A percentile compares a stretch with the other conserved stretches of the same genome.
phyloP scores from a whole-genome alignment of 2,888 invertebrate genomes.

The Leucoptera coffeella region DNA sequence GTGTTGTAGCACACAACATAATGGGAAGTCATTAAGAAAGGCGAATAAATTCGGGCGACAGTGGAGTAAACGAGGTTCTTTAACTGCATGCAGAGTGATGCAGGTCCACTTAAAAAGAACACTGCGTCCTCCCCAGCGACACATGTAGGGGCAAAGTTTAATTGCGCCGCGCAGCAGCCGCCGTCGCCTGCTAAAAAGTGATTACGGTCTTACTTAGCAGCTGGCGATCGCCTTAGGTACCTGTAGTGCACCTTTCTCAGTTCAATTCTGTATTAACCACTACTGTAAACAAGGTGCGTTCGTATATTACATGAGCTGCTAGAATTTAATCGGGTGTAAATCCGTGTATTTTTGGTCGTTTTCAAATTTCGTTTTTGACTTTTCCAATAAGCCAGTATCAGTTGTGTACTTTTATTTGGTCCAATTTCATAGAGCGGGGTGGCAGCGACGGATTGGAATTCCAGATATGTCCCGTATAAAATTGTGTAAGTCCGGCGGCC shows the following conservation, averaged over 20 bases:
- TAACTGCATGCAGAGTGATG: conserved; percentile 29
- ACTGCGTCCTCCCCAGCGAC: conserved; percentile 49
- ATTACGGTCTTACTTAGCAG: conserved; percentile 55
- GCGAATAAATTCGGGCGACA: conserved; percentile 1
- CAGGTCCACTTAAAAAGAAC: conserved; percentile 48
- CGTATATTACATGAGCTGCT: too few relatives aligned
- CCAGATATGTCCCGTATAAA: conserved; percentile 55
- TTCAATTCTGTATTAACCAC: too few relatives aligned
- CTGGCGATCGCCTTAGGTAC: conserved; percentile 50
- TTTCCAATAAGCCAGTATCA: conserved; percentile 43
- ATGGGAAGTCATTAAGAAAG: too few relatives aligned
- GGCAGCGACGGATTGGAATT: conserved; percentile 53
- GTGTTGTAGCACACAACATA: too few relatives aligned
- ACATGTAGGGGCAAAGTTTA: conserved; percentile 53
- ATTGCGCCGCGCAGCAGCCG: conserved; percentile 19
- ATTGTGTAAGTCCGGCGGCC: conserved; percentile 53
- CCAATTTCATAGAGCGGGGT: conserved; percentile 52
- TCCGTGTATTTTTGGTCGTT: too few relatives aligned
- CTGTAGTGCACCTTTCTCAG: conserved; percentile 16
- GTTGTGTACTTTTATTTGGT: conserved; percentile 49
- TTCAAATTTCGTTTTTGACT: conserved; percentile 53
- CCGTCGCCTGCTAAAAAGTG: conserved; percentile 43
- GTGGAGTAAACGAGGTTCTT: conserved; percentile 17
- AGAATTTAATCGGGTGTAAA: too few relatives aligned
- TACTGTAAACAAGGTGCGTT: too few relatives aligned